These are phyloP conservation scores for Atractosteus spatula DNA, from an alignment of 2,113 vertebrate species.

Conservation along the genomic window DNA sequence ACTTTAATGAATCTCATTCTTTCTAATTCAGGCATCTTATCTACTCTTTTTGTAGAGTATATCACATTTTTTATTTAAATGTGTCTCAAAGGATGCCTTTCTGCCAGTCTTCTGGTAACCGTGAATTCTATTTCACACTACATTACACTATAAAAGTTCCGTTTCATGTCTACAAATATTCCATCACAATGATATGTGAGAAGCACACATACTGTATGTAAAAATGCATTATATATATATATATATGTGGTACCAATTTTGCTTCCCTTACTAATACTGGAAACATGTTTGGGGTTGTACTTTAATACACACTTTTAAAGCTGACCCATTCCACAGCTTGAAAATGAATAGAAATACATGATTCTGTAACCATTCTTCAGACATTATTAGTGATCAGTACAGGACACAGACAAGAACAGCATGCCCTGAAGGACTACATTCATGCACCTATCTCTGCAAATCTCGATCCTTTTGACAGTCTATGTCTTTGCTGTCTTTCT, in stretches of 20 bases:
- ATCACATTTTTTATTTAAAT: neutral
- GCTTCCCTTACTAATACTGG: neutral
- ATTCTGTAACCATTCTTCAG: no score
- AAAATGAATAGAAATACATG: no score
- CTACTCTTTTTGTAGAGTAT: neutral
- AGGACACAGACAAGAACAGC: no score
- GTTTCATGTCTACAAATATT: conserved; percentile 5
- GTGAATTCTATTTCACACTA: neutral
- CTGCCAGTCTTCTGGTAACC: conserved; percentile 6
- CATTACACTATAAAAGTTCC: conserved; percentile 2
- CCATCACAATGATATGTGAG: neutral
- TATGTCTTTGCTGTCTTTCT: no score
- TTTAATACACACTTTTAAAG: no score
- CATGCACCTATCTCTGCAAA: no score
- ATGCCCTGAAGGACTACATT: no score
- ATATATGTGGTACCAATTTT: neutral
- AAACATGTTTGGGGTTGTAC: no score
- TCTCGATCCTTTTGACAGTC: no score
- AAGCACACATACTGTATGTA: neutral
- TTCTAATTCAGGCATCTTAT: neutral
- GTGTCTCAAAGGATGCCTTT: conserved; percentile 4
- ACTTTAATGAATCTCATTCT: neutral
- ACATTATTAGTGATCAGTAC: no score
- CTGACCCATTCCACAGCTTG: no score
- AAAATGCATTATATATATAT: neutral